phyloP scores from a whole-genome alignment of 2,113 vertebrate genomes.

The Petroica traversi region DNA sequence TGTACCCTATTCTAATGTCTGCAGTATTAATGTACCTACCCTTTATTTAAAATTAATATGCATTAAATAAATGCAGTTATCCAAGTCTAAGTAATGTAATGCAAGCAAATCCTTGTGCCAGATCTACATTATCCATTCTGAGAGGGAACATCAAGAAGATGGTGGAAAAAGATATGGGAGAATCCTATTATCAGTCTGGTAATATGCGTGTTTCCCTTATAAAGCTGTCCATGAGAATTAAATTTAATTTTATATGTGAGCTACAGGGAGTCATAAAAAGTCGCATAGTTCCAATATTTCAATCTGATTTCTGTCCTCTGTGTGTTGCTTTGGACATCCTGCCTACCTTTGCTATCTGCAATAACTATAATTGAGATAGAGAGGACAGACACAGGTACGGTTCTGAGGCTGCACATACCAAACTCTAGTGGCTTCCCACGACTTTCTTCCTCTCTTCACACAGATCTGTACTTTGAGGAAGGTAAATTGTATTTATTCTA shows the following conservation, averaged over 20 bases:
- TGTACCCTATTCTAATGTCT: background rate
- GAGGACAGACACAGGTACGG: background rate
- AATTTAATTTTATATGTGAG: background rate
- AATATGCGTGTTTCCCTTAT: background rate
- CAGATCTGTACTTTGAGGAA: background rate
- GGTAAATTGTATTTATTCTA: background rate
- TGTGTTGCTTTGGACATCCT: background rate
- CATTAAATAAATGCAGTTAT: background rate
- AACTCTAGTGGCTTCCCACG: background rate
- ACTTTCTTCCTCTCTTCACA: background rate
- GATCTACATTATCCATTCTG: background rate
- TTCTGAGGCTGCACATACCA: background rate
- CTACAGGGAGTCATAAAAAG: background rate
- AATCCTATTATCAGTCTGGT: background rate
- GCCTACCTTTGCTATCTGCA: background rate
- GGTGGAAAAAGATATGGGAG: background rate
- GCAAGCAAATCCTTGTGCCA: background rate
- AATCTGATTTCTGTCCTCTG: background rate
- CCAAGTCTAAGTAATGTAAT: background rate
- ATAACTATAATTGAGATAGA: background rate
- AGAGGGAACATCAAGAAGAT: background rate
- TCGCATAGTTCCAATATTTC: background rate
- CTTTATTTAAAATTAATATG: slow-evolving; percentile 10
- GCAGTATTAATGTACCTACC: background rate
- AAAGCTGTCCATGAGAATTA: background rate